Evolutionary conservation across 2,797 vertebrate genomes (phyloP).

Genomic region (Crenichthys baileyi): DNA sequence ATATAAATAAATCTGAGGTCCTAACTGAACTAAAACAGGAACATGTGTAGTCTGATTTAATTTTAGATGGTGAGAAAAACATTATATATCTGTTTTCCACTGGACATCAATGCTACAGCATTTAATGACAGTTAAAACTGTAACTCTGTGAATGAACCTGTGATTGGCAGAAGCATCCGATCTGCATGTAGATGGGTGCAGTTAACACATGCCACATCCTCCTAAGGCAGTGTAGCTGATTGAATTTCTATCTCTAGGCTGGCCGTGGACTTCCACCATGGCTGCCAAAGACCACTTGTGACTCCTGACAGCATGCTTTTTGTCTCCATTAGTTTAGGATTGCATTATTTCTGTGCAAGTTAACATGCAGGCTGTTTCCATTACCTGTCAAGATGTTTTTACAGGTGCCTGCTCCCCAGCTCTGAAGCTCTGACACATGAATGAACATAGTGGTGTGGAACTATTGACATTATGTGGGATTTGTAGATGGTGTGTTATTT

Average conservation of each 20-base stretch:
- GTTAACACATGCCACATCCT: conserved; percentile 11
- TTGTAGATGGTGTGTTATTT: conserved; percentile 54
- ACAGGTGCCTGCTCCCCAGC: conserved; percentile 30
- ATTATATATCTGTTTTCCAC: neutral
- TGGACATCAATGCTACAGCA: neutral
- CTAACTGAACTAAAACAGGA: neutral
- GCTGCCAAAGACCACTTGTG: neutral
- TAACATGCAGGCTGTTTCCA: conserved; percentile 36
- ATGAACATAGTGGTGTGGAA: conserved; percentile 39
- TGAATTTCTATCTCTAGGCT: neutral
- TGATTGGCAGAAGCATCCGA: conserved; percentile 34
- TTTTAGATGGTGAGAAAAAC: neutral
- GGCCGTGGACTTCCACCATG: conserved; percentile 15
- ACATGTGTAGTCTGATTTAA: conserved; percentile 2
- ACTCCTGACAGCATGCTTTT: conserved; percentile 24
- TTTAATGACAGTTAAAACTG: neutral
- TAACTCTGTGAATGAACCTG: neutral
- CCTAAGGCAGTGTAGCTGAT: neutral
- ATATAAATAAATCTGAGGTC: neutral
- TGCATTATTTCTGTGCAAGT: conserved; percentile 37
- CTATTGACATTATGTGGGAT: conserved; percentile 52
- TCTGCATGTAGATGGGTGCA: conserved; percentile 23
- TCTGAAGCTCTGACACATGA: conserved; percentile 10
- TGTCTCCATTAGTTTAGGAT: conserved; percentile 20
- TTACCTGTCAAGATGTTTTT: conserved; percentile 48